A percentile compares a stretch with the other conserved stretches of the same genome.
These are phyloP conservation scores for Tangara arthus DNA, from an alignment of 2,797 vertebrate species.

Conservation along the genomic window DNA sequence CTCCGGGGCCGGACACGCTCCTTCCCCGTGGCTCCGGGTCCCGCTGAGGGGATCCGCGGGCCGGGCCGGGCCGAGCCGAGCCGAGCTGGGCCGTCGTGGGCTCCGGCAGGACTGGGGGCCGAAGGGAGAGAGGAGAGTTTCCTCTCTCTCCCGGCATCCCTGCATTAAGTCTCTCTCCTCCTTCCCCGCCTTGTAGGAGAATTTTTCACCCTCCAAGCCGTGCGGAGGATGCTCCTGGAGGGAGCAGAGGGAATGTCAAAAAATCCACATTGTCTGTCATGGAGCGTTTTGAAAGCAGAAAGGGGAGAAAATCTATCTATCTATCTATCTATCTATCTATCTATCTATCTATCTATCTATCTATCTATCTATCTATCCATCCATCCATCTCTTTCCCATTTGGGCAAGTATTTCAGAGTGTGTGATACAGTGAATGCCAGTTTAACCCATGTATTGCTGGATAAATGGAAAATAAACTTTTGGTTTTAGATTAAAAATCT, in stretches of 20 bases:
- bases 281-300: neutral
- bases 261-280: neutral
- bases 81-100: neutral
- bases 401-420: neutral
- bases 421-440: neutral
- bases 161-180: neutral
- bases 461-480: neutral
- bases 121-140: neutral
- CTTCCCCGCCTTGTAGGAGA: neutral
- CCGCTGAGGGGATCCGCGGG: neutral
- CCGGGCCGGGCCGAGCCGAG: neutral
- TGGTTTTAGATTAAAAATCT: neutral
- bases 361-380: neutral
- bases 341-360: neutral
- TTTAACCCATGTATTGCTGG: neutral
- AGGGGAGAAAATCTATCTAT: neutral
- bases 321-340: neutral
- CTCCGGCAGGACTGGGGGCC: neutral
- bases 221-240: neutral
- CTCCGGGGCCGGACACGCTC: neutral
- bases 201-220: neutral
- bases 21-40: neutral
- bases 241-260: neutral
- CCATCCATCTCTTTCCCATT: neutral
- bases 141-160: neutral